Percentiles rank a stretch among this genome's conserved stretches.
These are phyloP conservation scores for Anarrhichthys ocellatus DNA, from an alignment of 2,113 vertebrate species.

Conservation along the genomic window DNA sequence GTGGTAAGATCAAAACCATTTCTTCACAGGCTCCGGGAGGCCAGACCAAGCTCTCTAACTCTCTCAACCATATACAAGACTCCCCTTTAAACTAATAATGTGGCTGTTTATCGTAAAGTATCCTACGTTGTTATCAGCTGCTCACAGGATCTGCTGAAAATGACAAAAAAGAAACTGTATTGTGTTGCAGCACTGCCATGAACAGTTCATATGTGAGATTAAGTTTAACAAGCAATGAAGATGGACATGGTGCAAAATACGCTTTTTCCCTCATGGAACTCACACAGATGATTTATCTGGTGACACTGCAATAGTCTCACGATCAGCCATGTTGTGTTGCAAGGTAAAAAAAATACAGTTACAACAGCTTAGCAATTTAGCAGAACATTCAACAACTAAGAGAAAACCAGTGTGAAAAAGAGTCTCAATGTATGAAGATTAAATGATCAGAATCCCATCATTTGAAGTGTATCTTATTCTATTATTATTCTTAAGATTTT, in stretches of 20 bases:
- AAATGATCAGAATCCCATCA: neutral
- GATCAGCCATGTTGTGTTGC: neutral
- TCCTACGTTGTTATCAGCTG: conserved; percentile 60
- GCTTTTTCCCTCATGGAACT: neutral
- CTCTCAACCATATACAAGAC: conserved; percentile 56
- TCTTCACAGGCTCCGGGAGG: conserved; percentile 77
- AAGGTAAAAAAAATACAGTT: neutral
- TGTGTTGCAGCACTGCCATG: conserved; percentile 33
- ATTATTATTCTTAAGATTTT: neutral
- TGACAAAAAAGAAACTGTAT: conserved; percentile 39
- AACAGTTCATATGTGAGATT: conserved; percentile 15
- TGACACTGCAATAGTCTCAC: neutral
- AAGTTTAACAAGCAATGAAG: conserved; percentile 2
- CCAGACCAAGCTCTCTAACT: conserved; percentile 70
- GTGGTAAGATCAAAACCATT: conserved; percentile 81
- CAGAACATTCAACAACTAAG: neutral
- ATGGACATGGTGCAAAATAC: neutral
- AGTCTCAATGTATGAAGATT: neutral
- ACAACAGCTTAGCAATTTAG: neutral
- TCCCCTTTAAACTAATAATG: conserved; percentile 74
- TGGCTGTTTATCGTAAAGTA: conserved; percentile 66
- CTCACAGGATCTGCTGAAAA: conserved; percentile 32
- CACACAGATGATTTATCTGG: neutral
- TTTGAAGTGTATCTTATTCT: neutral
- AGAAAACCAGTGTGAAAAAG: neutral